Conservation (phyloP, 2,113 vertebrate genomes). For the Rostratula benghalensis region DNA sequence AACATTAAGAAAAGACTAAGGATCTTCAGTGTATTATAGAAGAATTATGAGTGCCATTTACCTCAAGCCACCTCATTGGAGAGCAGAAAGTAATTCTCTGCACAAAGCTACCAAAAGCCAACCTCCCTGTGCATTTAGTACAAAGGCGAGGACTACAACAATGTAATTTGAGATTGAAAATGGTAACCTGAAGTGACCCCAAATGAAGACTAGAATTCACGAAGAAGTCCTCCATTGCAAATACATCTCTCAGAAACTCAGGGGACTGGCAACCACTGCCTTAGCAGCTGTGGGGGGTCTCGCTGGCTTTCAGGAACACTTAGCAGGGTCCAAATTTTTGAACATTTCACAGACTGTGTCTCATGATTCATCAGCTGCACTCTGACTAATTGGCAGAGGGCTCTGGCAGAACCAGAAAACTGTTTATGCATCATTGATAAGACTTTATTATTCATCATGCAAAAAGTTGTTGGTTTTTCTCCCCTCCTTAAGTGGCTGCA, state of each 20-base stretch:
- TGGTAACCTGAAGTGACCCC: neutral
- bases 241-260: neutral
- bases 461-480: neutral
- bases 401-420: conserved; percentile 57
- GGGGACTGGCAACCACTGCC: neutral
- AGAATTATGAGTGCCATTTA: neutral
- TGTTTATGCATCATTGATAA: conserved; percentile 46
- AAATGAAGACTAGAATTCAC: neutral
- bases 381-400: conserved; percentile 64
- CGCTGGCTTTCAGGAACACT: conserved; percentile 4
- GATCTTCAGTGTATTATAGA: neutral
- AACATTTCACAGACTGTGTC: conserved; percentile 60
- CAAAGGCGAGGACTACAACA: neutral
- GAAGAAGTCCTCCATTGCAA: neutral
- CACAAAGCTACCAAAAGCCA: neutral
- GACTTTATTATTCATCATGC: conserved; percentile 30
- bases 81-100: neutral
- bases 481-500: neutral
- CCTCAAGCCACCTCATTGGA: neutral
- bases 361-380: conserved; percentile 63
- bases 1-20: neutral
- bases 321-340: conserved; percentile 38
- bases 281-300: conserved; percentile 49
- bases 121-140: neutral
- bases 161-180: neutral